Evolutionary conservation across 1,140 invertebrate species (phyloP).

Genomic region (Scylla paramamosain): DNA sequence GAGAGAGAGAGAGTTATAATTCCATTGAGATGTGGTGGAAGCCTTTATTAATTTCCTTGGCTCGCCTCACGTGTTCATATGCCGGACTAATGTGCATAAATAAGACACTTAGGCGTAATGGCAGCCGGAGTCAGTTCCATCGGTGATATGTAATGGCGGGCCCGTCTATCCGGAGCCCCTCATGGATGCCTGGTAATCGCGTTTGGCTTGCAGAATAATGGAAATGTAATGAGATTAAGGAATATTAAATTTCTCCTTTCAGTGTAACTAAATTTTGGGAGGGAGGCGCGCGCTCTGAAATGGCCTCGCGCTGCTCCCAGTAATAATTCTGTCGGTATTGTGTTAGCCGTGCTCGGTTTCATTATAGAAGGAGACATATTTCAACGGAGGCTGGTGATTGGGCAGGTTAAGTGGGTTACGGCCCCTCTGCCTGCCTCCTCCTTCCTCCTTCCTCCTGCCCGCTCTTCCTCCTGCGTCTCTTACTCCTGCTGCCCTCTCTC

Average conservation of each 20-base stretch:
- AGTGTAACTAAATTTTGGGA: conserved; percentile 75
- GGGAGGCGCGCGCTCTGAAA: conserved; percentile 60
- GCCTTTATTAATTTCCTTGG: conserved; percentile 70
- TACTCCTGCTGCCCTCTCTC: not conserved
- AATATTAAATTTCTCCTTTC: conserved; percentile 77
- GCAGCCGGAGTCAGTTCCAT: conserved; percentile 57
- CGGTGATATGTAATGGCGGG: conserved; percentile 69
- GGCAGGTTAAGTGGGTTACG: conserved; percentile 64
- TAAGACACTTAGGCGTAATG: conserved; percentile 63
- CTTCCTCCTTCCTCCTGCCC: conserved; percentile 4
- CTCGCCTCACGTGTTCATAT: conserved; percentile 70
- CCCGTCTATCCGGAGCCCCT: conserved; percentile 55
- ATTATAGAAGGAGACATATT: conserved; percentile 74
- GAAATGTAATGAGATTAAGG: conserved; percentile 77
- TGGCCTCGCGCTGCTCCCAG: conserved; percentile 56
- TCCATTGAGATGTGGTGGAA: conserved; percentile 61
- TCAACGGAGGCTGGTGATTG: conserved; percentile 72
- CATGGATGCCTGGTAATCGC: conserved; percentile 73
- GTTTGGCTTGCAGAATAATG: conserved; percentile 77
- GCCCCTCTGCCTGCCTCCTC: not conserved
- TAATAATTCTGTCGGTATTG: conserved; percentile 76
- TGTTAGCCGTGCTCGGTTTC: conserved; percentile 74
- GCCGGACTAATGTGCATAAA: conserved; percentile 71
- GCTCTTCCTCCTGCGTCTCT: not conserved
- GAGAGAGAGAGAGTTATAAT: conserved; percentile 42